These are phyloP conservation scores for Sebastiscus tertius DNA, from an alignment of 2,797 vertebrate species.

Conservation along the genomic window DNA sequence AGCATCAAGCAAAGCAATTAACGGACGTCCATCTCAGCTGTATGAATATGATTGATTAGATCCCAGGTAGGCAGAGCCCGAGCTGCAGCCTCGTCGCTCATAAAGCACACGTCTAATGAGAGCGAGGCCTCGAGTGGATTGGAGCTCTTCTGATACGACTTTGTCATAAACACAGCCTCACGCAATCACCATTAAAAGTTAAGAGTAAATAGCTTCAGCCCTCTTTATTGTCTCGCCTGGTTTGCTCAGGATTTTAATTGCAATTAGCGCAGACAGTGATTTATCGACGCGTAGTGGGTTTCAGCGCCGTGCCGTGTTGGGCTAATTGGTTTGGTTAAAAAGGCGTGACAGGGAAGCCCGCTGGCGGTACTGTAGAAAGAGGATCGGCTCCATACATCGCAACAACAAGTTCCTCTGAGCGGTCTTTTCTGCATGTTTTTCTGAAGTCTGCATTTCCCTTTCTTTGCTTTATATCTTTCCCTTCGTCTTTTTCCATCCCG, in stretches of 20 bases:
- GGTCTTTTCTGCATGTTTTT: background rate
- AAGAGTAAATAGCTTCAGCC: conserved; percentile 68
- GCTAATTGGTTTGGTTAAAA: conserved; percentile 84
- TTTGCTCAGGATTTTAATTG: conserved; percentile 79
- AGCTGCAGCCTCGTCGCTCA: conserved; percentile 20
- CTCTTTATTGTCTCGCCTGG: conserved; percentile 74
- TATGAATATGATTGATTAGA: conserved; percentile 34
- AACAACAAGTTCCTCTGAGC: background rate
- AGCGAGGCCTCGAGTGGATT: conserved; percentile 40
- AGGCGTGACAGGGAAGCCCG: conserved; percentile 71
- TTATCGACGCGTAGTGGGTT: conserved; percentile 72
- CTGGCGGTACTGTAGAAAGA: conserved; percentile 19
- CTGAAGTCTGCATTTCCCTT: background rate
- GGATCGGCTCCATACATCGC: background rate
- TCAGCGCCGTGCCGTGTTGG: conserved; percentile 49
- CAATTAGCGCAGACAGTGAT: conserved; percentile 78
- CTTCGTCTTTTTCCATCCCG: background rate
- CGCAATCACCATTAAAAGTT: conserved; percentile 67
- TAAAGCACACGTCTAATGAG: conserved; percentile 51
- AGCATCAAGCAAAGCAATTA: background rate
- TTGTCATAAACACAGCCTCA: conserved; percentile 56
- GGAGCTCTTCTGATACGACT: conserved; percentile 59
- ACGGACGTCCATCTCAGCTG: background rate
- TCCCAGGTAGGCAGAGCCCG: background rate
- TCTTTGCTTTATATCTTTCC: background rate